A percentile compares a stretch with the other conserved stretches of the same genome.
phyloP scores from a whole-genome alignment of 1,140 invertebrate species.

The Drosophila tristis region DNA sequence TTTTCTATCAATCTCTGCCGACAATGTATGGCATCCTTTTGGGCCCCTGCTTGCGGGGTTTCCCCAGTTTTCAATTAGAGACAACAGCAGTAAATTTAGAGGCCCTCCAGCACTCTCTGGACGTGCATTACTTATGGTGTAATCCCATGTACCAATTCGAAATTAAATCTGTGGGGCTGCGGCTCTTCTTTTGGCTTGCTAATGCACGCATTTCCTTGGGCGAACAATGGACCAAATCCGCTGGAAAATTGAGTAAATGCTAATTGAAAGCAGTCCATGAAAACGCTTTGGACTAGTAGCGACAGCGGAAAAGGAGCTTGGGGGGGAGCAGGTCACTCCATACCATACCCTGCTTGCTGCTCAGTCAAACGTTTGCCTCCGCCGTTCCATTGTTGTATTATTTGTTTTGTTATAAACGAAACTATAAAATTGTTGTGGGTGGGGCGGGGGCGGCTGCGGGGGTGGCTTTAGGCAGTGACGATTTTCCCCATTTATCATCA shows the following conservation, averaged over 20 bases:
- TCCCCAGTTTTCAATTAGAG: too few relatives aligned
- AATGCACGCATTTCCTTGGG: neutral
- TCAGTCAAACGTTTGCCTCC: slow-evolving; percentile 43
- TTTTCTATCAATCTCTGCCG: too few relatives aligned
- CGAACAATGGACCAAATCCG: slow-evolving; percentile 55
- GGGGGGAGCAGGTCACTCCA: neutral
- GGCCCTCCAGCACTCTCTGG: too few relatives aligned
- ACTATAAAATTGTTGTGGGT: slow-evolving; percentile 60
- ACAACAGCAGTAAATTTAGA: too few relatives aligned
- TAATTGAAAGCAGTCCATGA: slow-evolving; percentile 52
- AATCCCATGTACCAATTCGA: too few relatives aligned
- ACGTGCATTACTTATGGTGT: too few relatives aligned
- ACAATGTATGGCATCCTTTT: too few relatives aligned
- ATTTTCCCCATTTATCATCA: slow-evolving; percentile 70
- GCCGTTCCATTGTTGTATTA: slow-evolving; percentile 22
- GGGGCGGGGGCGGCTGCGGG: neutral
- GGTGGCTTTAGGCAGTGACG: slow-evolving; percentile 54
- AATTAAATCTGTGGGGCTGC: too few relatives aligned
- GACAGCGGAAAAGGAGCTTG: too few relatives aligned
- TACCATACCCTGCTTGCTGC: neutral
- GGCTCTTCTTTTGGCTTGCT: neutral
- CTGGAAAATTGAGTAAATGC: slow-evolving; percentile 66
- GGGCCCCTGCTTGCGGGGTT: too few relatives aligned
- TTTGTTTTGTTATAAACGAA: slow-evolving; percentile 62
- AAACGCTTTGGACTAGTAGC: neutral